Evolutionary conservation across 92 coral and sea anemone species (phyloP).

Genomic region (Ricordea florida): DNA sequence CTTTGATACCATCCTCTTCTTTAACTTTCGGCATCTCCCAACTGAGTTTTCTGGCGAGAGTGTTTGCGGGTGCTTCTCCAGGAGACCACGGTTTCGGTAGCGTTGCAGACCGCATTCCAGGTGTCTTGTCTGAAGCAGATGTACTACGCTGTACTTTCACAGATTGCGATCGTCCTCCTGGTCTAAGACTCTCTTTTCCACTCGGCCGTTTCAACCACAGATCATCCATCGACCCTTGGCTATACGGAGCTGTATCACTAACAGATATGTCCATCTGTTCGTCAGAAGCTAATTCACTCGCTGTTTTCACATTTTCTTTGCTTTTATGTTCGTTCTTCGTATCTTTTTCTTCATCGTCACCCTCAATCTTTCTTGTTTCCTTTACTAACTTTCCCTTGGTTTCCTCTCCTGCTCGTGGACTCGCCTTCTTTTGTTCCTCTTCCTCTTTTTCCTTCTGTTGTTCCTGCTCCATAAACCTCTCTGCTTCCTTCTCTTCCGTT

Average conservation of each 20-base stretch:
- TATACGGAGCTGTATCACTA: slow-evolving; percentile 15
- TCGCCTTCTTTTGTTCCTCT: not conserved
- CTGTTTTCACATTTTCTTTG: not conserved
- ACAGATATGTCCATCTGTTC: not conserved
- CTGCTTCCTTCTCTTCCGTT: not conserved
- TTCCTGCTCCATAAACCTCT: not conserved
- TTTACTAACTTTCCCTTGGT: not conserved
- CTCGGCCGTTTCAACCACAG: slow-evolving; percentile 65
- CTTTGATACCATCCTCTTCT: not conserved
- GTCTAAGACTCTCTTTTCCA: slow-evolving; percentile 12
- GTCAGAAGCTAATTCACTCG: not conserved
- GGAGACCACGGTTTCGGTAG: slow-evolving; percentile 91
- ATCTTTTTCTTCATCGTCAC: not conserved
- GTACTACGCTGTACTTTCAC: slow-evolving; percentile 12
- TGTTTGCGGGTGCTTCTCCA: slow-evolving; percentile 32
- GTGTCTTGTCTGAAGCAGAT: not conserved
- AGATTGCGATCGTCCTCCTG: slow-evolving; percentile 37
- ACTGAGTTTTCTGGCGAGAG: slow-evolving; percentile 70
- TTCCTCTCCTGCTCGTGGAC: not conserved
- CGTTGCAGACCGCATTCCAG: slow-evolving; percentile 71
- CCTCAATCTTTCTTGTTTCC: not conserved
- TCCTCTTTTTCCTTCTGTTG: not conserved
- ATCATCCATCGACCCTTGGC: slow-evolving; percentile 15
- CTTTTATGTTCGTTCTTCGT: not conserved
- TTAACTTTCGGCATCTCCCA: slow-evolving; percentile 46